Conservation (phyloP, 2,797 vertebrate genomes). For the Ambastaia sidthimunki region DNA sequence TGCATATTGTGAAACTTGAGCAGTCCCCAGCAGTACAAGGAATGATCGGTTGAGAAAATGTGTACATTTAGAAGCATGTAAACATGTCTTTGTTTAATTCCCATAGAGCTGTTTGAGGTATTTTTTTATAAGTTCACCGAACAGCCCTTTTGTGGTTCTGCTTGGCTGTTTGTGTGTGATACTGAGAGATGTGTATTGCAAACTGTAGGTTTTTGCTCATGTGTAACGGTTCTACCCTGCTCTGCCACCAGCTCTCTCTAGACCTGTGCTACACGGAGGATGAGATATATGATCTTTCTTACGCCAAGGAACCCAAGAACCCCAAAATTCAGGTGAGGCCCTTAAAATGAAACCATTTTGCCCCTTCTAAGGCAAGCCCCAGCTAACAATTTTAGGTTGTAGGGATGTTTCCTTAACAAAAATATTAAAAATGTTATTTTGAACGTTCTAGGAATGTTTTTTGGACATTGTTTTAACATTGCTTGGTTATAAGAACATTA, state of each 20-base stretch:
- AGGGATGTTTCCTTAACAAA: too few species aligned
- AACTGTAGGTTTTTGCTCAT: slow-evolving; percentile 4
- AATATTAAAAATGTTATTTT: too few species aligned
- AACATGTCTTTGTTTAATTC: slow-evolving; percentile 2
- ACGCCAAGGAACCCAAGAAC: slow-evolving; percentile 87
- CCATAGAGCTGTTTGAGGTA: background rate
- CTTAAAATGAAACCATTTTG: background rate
- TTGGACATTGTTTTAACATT: too few species aligned
- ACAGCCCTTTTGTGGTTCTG: slow-evolving; percentile 25
- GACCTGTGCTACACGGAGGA: slow-evolving; percentile 92
- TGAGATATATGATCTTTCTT: slow-evolving; percentile 93
- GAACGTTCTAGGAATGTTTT: too few species aligned
- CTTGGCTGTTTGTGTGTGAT: slow-evolving; percentile 25
- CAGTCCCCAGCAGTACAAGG: background rate
- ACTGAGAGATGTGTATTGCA: slow-evolving; percentile 35
- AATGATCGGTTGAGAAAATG: slow-evolving; percentile 24
- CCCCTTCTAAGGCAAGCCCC: background rate
- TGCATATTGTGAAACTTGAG: slow-evolving; percentile 23
- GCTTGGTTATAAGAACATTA: too few species aligned
- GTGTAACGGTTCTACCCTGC: slow-evolving; percentile 24
- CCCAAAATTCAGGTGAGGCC: slow-evolving; percentile 85
- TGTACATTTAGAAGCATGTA: slow-evolving; percentile 16
- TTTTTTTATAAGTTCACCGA: too few species aligned
- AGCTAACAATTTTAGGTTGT: too few species aligned
- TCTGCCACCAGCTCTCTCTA: slow-evolving; percentile 82